A percentile compares a stretch with the other conserved stretches of the same genome.
Evolutionary conservation across 2,113 vertebrate species (phyloP).

Genomic region (Turdus rufiventris): DNA sequence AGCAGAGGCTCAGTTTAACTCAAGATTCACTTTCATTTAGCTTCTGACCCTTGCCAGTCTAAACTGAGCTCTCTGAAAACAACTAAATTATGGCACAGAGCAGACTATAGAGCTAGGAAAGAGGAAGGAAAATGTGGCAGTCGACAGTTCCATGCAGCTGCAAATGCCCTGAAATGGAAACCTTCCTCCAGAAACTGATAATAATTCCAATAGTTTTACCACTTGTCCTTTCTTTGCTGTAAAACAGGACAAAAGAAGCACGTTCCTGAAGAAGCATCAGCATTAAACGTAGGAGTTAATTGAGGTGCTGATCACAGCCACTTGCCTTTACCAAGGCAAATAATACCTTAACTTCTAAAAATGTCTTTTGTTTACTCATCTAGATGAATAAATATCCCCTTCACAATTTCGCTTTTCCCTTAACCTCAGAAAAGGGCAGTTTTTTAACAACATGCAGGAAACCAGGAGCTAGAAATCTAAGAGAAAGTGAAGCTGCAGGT

Average conservation of each 20-base stretch:
- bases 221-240: neutral
- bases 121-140: neutral
- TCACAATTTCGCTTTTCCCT: neutral
- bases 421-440: neutral
- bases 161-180: neutral
- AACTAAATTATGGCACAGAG: neutral
- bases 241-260: neutral
- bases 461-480: neutral
- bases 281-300: neutral
- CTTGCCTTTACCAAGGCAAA: neutral
- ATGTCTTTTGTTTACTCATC: neutral
- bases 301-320: neutral
- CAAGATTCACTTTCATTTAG: neutral
- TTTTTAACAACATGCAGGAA: neutral
- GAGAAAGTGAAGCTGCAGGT: neutral
- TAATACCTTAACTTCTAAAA: neutral
- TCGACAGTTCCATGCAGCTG: neutral
- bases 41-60: neutral
- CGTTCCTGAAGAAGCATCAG: neutral
- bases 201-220: neutral
- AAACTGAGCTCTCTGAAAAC: neutral
- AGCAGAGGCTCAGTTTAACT: neutral
- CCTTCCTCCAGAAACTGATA: neutral
- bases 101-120: neutral
- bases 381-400: neutral